Conservation (phyloP, 2,113 vertebrate genomes). For the Notarius quadriscutis region DNA sequence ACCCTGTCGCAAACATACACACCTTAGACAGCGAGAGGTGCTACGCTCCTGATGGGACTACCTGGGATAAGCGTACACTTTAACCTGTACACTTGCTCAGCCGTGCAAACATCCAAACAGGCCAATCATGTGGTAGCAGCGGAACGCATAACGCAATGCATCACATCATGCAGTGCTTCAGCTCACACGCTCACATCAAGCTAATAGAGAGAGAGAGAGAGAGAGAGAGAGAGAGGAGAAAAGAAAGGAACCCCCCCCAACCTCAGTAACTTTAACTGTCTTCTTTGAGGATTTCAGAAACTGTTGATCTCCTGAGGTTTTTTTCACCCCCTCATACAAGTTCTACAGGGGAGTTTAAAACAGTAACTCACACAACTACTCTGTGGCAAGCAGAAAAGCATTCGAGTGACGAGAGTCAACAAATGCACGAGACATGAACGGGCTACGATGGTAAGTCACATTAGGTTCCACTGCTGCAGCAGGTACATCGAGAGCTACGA, state of each 20-base stretch:
- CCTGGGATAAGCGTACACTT: neutral
- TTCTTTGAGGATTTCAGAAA: neutral
- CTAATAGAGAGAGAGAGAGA: too few relatives aligned
- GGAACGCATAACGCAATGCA: neutral
- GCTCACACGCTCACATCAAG: neutral
- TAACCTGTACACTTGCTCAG: neutral
- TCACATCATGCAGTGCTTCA: neutral
- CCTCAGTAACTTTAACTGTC: neutral
- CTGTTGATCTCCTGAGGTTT: neutral
- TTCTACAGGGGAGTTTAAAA: too few relatives aligned
- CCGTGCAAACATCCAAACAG: too few relatives aligned
- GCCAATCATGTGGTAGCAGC: neutral
- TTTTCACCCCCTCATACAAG: too few relatives aligned
- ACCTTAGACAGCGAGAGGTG: too few relatives aligned
- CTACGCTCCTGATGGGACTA: neutral
- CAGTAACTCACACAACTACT: neutral
- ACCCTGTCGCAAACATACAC: neutral
- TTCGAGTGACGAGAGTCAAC: neutral
- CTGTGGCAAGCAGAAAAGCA: neutral
- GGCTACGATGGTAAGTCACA: neutral
- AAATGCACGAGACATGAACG: neutral
- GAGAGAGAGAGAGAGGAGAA: too few relatives aligned
- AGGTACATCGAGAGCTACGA: neutral
- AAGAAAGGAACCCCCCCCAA: neutral
- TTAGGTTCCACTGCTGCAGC: neutral